These are phyloP conservation scores for Leuctra nigra DNA, from an alignment of 2,888 invertebrate species.

Conservation along the genomic window DNA sequence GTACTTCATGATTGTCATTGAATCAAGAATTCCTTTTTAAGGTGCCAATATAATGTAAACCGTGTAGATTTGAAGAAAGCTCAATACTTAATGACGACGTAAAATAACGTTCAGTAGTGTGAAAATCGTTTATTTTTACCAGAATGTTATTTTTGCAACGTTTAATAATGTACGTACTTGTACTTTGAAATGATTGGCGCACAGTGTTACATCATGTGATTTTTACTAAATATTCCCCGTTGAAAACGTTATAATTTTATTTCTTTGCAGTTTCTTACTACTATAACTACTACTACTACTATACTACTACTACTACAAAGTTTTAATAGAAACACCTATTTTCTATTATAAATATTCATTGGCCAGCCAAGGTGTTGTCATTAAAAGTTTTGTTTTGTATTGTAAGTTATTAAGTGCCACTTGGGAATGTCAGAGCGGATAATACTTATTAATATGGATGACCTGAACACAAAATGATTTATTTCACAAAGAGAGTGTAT, in stretches of 20 bases:
- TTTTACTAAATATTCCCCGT: neutral
- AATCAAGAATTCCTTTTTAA: constrained; percentile 14
- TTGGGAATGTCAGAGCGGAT: constrained; percentile 21
- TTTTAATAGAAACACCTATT: too few relatives aligned
- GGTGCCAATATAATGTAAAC: constrained; percentile 11
- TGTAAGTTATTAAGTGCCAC: constrained; percentile 20
- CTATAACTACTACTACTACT: too few relatives aligned
- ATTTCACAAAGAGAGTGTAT: constrained; percentile 14
- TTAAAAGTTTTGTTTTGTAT: neutral
- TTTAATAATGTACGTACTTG: neutral
- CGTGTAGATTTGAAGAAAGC: neutral
- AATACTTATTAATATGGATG: neutral
- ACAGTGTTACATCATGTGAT: neutral
- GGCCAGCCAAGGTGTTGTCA: neutral
- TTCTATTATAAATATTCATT: neutral
- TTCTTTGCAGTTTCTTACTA: too few relatives aligned
- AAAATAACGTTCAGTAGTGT: neutral
- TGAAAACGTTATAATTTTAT: too few relatives aligned
- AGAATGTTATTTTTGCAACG: constrained; percentile 12
- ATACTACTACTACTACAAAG: too few relatives aligned
- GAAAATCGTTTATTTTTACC: constrained; percentile 11
- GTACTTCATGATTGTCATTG: neutral
- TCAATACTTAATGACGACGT: constrained; percentile 1
- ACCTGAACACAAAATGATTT: constrained; percentile 6
- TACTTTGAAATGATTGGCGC: neutral